Evolutionary conservation across 2,888 invertebrate genomes (phyloP), one percentile per base, ranked within the genome.

Genomic region (Dolichomitus sp.): DNA sequence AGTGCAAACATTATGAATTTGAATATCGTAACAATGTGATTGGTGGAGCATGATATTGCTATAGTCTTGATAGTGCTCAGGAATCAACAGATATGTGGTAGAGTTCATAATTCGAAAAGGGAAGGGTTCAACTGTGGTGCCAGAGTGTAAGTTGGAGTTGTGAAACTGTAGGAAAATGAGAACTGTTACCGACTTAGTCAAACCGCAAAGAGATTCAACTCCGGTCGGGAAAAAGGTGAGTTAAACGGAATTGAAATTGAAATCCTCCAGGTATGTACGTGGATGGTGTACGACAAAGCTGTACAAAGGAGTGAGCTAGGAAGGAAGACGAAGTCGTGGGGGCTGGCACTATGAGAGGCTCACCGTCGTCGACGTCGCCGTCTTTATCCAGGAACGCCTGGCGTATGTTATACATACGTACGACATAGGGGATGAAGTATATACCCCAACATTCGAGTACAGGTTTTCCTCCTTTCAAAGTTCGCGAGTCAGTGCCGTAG

Each of bases 381-480:
- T 69, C 69, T 77, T 73, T 69, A 61, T 33, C 66, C 59, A 30
- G 61, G 48, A 61, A 59, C 57, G 48, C 45, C 57, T 42, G 52
- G 45, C 12, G 42, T 59, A 73, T 65, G 74, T 73, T 73, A 59
- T 48, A 37, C 48, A 68, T 48, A 14, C 33, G 23, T 9, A 48
- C 23, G 57, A 45, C 45, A 45, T 30, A 42, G 42, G 11, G 66
- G 27, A 52, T 50, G 50, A 61, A 27, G 61, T 61, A 61, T 73
- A 61, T 61, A 61, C 42, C 14, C 45, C 42, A 74, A 75, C 70
- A 40, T 75, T 72, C 65, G 57, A 74, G 78, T 75, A 75, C 59
- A 79, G 66, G 59, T 75, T 79, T 79, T 79, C 69, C 68, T 82
- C 59, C 75, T 79, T 79, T 79, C 59, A 66, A 79, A 79, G 66